Evolutionary conservation across 2,797 vertebrate species (phyloP).

Genomic region (Gymnodraco acuticeps): DNA sequence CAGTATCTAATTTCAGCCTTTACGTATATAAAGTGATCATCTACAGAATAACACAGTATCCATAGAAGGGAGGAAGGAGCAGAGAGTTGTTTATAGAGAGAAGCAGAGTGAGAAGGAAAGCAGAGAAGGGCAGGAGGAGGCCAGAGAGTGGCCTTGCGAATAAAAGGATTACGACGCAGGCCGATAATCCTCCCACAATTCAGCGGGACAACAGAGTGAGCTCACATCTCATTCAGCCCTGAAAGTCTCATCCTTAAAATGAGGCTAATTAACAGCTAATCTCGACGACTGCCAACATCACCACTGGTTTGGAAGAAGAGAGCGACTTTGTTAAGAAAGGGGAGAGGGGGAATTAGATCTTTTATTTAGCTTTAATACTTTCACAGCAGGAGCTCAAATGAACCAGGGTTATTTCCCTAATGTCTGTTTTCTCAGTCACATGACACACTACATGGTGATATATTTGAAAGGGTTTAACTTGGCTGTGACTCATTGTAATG

Average conservation of each 20-base stretch:
- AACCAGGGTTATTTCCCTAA: neutral
- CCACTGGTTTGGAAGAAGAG: slow-evolving; percentile 56
- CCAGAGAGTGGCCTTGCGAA: slow-evolving; percentile 73
- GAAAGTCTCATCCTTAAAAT: slow-evolving; percentile 75
- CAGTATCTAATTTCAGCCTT: slow-evolving; percentile 13
- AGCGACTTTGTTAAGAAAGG: slow-evolving; percentile 25
- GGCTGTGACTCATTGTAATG: neutral
- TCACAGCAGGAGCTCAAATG: neutral
- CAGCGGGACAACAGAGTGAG: slow-evolving; percentile 66
- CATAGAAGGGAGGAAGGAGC: slow-evolving; percentile 5
- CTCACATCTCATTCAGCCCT: slow-evolving; percentile 71
- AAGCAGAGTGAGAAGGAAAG: slow-evolving; percentile 54
- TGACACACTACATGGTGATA: neutral
- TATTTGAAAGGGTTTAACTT: neutral
- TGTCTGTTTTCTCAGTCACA: neutral
- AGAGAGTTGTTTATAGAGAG: slow-evolving; percentile 21
- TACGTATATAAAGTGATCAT: slow-evolving; percentile 21
- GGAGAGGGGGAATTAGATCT: slow-evolving; percentile 5
- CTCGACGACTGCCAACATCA: slow-evolving; percentile 70
- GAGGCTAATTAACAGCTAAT: slow-evolving; percentile 85
- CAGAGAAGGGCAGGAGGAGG: slow-evolving; percentile 48
- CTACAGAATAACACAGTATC: slow-evolving; percentile 19
- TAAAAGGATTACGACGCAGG: slow-evolving; percentile 80
- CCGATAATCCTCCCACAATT: slow-evolving; percentile 79
- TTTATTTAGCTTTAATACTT: neutral